phyloP scores from a whole-genome alignment of 2,888 invertebrate species.

The Nomada flava region DNA sequence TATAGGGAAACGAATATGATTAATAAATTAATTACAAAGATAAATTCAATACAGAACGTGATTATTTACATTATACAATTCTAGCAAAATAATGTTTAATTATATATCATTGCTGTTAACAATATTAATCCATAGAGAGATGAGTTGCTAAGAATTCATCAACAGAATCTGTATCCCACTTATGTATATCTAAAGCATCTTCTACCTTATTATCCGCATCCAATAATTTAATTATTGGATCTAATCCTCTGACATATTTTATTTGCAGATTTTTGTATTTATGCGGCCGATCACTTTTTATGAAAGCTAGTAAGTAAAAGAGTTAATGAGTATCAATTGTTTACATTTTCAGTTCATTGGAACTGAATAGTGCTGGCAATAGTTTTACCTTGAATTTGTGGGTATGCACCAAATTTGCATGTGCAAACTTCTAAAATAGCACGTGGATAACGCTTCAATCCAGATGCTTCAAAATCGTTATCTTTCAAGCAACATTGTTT shows the following conservation, averaged over 20 bases:
- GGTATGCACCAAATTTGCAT: slow-evolving; percentile 99
- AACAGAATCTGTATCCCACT: slow-evolving; percentile 99
- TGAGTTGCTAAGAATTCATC: slow-evolving; percentile 97
- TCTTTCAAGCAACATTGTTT: slow-evolving; percentile 93
- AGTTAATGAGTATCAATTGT: background rate
- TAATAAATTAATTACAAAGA: background rate
- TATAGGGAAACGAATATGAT: background rate
- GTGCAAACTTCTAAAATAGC: slow-evolving; percentile 98
- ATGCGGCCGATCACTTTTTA: slow-evolving; percentile 95
- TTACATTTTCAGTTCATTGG: background rate
- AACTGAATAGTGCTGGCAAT: background rate
- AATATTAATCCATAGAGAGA: slow-evolving; percentile 84
- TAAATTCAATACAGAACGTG: slow-evolving; percentile 14
- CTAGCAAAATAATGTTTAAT: slow-evolving; percentile 5
- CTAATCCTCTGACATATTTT: slow-evolving; percentile 96
- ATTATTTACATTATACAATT: slow-evolving; percentile 40
- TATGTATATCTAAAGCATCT: slow-evolving; percentile 97
- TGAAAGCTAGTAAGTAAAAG: slow-evolving; percentile 90
- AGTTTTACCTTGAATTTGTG: slow-evolving; percentile 93
- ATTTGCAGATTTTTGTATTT: slow-evolving; percentile 97
- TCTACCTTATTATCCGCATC: slow-evolving; percentile 93
- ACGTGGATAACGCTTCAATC: slow-evolving; percentile 92
- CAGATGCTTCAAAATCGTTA: slow-evolving; percentile 87
- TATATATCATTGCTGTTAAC: slow-evolving; percentile 3
- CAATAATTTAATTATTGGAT: slow-evolving; percentile 96